A percentile compares a stretch with the other conserved stretches of the same genome.
phyloP scores from a whole-genome alignment of 2,797 vertebrate genomes.

The Diceros bicornis region DNA sequence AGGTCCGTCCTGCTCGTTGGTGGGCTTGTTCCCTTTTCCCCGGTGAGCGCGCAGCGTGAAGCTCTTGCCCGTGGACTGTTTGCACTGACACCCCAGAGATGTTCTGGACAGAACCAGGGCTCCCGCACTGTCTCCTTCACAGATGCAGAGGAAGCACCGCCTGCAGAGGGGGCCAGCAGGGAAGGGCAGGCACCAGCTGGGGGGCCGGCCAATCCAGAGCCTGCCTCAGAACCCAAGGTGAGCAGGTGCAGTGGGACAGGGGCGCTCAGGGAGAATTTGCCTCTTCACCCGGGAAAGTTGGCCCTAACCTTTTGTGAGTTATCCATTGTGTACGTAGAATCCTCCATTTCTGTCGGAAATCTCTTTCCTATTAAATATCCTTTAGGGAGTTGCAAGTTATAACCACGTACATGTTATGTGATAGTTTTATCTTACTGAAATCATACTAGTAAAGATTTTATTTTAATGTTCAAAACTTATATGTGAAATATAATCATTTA shows the following conservation, averaged over 20 bases:
- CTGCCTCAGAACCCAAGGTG: conserved; percentile 86
- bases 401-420: rapidly evolving
- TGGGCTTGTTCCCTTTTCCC: too few relatives aligned
- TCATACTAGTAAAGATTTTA: rapidly evolving
- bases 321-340: rapidly evolving
- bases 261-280: rapidly evolving
- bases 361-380: not conserved
- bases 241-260: not conserved
- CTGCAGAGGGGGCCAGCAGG: conserved; percentile 90
- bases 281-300: rapidly evolving
- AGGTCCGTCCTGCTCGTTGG: not conserved
- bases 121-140: not conserved
- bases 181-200: conserved; percentile 86
- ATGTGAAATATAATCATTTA: rapidly evolving
- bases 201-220: conserved; percentile 89
- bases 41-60: too few relatives aligned
- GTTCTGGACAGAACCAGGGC: rapidly evolving
- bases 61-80: too few relatives aligned
- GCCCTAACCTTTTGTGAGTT: rapidly evolving
- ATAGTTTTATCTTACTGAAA: rapidly evolving
- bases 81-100: rapidly evolving
- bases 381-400: too few relatives aligned
- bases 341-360: rapidly evolving
- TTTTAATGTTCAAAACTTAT: rapidly evolving
- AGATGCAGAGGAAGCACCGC: conserved; percentile 93